These are phyloP conservation scores for Tipula helvola DNA, from an alignment of 2,888 invertebrate genomes.

Conservation along the genomic window DNA sequence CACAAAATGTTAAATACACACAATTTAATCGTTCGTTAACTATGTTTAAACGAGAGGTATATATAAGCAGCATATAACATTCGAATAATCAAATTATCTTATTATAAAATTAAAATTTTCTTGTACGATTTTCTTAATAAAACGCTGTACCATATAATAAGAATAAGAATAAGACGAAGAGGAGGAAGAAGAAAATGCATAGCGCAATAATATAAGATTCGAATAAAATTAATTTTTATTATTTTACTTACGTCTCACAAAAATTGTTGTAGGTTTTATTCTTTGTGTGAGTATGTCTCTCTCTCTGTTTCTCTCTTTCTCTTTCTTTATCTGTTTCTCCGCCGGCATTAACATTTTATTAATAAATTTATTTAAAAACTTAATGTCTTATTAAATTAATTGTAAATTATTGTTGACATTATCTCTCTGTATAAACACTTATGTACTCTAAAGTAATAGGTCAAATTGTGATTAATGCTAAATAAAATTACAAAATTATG, in stretches of 20 bases:
- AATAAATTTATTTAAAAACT: not conserved
- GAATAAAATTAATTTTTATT: not conserved
- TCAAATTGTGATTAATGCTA: not conserved
- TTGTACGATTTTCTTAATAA: not conserved
- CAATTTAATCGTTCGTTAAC: not conserved
- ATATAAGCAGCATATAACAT: not conserved
- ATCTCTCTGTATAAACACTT: not conserved
- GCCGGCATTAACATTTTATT: not conserved
- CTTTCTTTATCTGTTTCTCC: too few species aligned
- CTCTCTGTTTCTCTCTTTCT: not conserved
- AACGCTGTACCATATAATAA: not conserved
- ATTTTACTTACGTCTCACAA: not conserved
- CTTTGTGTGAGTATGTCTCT: not conserved
- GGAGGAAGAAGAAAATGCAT: not conserved
- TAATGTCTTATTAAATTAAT: not conserved
- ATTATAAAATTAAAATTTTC: not conserved
- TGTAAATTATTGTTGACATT: conserved; percentile 4
- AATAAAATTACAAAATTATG: not conserved
- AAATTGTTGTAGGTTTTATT: not conserved
- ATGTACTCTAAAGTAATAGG: not conserved
- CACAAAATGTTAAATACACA: not conserved
- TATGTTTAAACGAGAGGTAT: too few species aligned
- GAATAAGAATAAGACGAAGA: not conserved
- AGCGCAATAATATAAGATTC: not conserved
- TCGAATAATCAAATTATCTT: not conserved